Base-by-base conservation (phyloP, 2,797 vertebrate genomes). In the Danio kyathit region DNA sequence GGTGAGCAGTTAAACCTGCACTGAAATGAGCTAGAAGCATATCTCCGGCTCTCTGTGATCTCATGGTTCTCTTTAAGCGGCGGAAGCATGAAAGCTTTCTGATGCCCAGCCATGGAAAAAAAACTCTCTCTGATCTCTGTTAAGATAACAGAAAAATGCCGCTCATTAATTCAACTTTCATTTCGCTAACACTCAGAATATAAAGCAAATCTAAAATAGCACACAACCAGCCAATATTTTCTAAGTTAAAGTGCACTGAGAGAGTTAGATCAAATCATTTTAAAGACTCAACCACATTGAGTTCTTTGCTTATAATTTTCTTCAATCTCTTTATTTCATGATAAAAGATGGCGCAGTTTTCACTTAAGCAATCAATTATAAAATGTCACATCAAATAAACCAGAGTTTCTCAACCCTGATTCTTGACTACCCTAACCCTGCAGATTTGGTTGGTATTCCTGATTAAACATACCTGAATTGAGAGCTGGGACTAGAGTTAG, bases 61-160 rank as follows among this genome's bases (percentile, higher is more conserved):
- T 76, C 48, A 43, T 11, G 46, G 8, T 61, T 74, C 72, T 78
- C 41, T 74, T 74, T 59, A 76, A 76, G 65, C 60, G 66, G 74
- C 0, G 16, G 46, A 19, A 72, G 17, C 66, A 73, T 75, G 75
- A 75, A 48, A n/a, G 76, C 46, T 48, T 44, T 67, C 57, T 75
- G 40, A 69, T 4, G n/a, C 52, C 40, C 52, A 51, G 41, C 11
- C 38, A 43, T 8, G 70, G 54, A 46, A 48, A 59, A 73, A 59
- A 73, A 64, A 43, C n/a, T 70, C 16, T 21, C 59, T 82, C 21
- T 84, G 76, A 84, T 86, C 73, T 74, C 38, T 65, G 11, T 43
- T 59, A 17, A 56, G 16, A 74, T 19, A 73, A 81, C 43, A 63
- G 11, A 63, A 44, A 61, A 40, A 51, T 52, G 48, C 21, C 14